Conservation (phyloP, 2,888 invertebrate species). For the Eristalis tenax region DNA sequence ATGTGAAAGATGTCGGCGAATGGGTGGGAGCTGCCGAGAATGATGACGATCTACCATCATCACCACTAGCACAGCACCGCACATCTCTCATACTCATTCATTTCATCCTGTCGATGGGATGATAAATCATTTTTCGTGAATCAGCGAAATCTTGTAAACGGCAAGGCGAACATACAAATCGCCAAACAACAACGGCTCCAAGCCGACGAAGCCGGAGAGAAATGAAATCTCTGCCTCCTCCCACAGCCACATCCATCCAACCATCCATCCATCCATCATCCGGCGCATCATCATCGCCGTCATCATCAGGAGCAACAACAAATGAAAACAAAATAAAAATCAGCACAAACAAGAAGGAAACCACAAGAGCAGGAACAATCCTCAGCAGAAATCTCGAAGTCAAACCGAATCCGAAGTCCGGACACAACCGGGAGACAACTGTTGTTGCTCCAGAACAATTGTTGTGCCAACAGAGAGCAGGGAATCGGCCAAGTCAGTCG, state of each 20-base stretch:
- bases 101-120: slow-evolving; percentile 66
- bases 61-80: neutral
- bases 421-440: slow-evolving; percentile 52
- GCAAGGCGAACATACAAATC: slow-evolving; percentile 68
- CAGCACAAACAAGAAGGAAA: slow-evolving; percentile 1
- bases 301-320: slow-evolving; percentile 25
- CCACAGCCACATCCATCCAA: slow-evolving; percentile 50
- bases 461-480: slow-evolving; percentile 42
- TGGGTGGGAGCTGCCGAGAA: slow-evolving; percentile 43
- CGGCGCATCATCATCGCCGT: slow-evolving; percentile 51
- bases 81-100: slow-evolving; percentile 31
- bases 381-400: slow-evolving; percentile 55
- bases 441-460: slow-evolving; percentile 61
- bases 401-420: slow-evolving; percentile 44
- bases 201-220: neutral
- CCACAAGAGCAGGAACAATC: slow-evolving; percentile 31
- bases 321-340: slow-evolving; percentile 6
- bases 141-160: slow-evolving; percentile 73
- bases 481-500: slow-evolving; percentile 63
- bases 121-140: slow-evolving; percentile 74
- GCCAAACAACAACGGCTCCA: slow-evolving; percentile 54
- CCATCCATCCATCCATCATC: slow-evolving; percentile 67
- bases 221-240: slow-evolving; percentile 40
- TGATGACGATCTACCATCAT: slow-evolving; percentile 57
- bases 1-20: slow-evolving; percentile 49